phyloP scores from a whole-genome alignment of 2,113 vertebrate genomes.

The Cephalopterus ornatus region DNA sequence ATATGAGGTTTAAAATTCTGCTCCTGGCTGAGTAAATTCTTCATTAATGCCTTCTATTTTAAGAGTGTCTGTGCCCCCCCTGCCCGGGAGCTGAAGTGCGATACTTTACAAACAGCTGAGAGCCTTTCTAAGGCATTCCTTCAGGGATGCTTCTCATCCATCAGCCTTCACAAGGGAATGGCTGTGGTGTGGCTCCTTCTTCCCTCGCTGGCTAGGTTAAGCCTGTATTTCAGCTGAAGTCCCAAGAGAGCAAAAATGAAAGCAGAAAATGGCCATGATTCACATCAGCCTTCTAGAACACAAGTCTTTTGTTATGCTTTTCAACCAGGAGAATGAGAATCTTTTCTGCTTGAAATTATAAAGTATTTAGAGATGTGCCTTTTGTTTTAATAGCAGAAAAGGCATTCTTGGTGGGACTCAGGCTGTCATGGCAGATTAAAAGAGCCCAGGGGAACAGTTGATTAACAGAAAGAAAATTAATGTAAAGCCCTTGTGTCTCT shows the following conservation, averaged over 20 bases:
- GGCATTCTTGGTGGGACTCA: neutral
- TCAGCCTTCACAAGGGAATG: neutral
- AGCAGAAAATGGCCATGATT: neutral
- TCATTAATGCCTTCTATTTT: constrained; percentile 28
- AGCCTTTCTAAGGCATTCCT: neutral
- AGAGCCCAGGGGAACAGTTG: neutral
- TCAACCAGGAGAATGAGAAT: neutral
- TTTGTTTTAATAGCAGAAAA: constrained; percentile 4
- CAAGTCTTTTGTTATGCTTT: neutral
- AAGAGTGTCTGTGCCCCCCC: neutral
- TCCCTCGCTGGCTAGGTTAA: neutral
- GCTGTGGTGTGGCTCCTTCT: neutral
- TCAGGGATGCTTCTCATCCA: neutral
- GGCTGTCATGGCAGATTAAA: neutral
- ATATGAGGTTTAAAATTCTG: neutral
- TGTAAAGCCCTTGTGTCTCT: neutral
- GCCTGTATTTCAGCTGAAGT: neutral
- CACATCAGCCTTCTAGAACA: neutral
- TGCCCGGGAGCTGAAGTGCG: neutral
- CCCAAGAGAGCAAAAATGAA: neutral
- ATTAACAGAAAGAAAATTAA: neutral
- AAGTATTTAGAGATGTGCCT: neutral
- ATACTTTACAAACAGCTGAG: constrained; percentile 21
- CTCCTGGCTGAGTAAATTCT: constrained; percentile 11
- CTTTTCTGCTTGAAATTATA: neutral